A percentile compares a stretch with the other conserved stretches of the same genome.
Conservation (phyloP, 2,113 vertebrate genomes). For the Lanius ludovicianus region DNA sequence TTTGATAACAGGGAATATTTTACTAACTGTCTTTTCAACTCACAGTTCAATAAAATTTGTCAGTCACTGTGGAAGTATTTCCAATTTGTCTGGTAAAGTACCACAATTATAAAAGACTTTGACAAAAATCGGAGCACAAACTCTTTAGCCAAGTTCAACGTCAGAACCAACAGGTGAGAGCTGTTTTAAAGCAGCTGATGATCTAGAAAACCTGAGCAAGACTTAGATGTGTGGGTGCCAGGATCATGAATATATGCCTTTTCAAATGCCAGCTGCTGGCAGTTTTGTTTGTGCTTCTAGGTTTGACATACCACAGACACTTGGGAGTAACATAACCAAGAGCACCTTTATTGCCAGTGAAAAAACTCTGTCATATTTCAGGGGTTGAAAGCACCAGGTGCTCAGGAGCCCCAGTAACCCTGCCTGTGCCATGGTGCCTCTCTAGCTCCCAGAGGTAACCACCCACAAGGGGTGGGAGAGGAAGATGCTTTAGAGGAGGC, state of each 20-base stretch:
- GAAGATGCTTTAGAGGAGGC: background rate
- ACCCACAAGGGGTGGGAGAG: background rate
- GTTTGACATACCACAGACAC: background rate
- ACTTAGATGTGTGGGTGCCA: background rate
- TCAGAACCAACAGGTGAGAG: background rate
- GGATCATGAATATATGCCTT: background rate
- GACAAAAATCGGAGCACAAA: background rate
- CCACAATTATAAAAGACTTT: background rate
- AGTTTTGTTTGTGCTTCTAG: background rate
- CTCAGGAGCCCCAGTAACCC: background rate
- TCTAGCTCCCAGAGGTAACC: too few species aligned
- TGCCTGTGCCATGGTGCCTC: background rate
- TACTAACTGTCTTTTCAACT: background rate
- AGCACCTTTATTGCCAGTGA: background rate
- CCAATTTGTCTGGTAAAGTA: background rate
- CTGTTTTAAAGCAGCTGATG: background rate
- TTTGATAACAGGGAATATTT: background rate
- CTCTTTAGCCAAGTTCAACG: background rate
- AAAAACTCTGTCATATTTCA: background rate
- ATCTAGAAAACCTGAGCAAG: background rate
- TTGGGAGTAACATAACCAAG: background rate
- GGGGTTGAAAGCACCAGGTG: background rate
- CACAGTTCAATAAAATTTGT: background rate
- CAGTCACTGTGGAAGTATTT: background rate
- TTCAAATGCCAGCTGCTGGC: background rate